Percentiles rank a stretch among this genome's conserved stretches.
phyloP scores from a whole-genome alignment of 1,140 invertebrate species.

The Nymphalis io region DNA sequence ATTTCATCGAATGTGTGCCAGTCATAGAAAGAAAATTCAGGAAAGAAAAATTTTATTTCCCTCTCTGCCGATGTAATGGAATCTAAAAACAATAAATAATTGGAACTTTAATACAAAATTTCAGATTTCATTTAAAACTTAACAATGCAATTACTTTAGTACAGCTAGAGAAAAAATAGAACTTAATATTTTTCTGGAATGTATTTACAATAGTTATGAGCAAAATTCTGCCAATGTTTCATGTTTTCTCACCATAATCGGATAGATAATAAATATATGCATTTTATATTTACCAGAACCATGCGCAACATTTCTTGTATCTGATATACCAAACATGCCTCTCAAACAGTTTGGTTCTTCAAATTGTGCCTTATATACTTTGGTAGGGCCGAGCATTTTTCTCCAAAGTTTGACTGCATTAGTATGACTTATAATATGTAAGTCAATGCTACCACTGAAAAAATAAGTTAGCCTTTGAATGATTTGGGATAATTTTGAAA shows the following conservation, averaged over 20 bases:
- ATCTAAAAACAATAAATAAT: slow-evolving; percentile 83
- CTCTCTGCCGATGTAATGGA: slow-evolving; percentile 86
- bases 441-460: slow-evolving; percentile 90
- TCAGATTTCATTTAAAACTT: neutral
- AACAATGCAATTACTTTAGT: neutral
- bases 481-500: neutral
- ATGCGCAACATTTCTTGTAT: slow-evolving; percentile 95
- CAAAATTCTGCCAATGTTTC: too few relatives aligned
- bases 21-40: slow-evolving; percentile 84
- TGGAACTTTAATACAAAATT: neutral
- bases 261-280: neutral
- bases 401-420: slow-evolving; percentile 92
- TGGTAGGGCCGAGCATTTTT: slow-evolving; percentile 92
- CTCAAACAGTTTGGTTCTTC: slow-evolving; percentile 88
- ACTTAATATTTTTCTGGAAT: too few relatives aligned
- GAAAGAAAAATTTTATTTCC: slow-evolving; percentile 93
- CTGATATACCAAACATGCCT: slow-evolving; percentile 91
- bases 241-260: neutral
- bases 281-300: slow-evolving; percentile 86
- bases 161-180: neutral
- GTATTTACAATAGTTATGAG: too few relatives aligned
- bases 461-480: neutral
- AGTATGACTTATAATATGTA: slow-evolving; percentile 87
- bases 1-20: slow-evolving; percentile 67
- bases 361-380: slow-evolving; percentile 90